Base-by-base conservation (phyloP, 37 sponge, comb jelly and placozoan genomes). In the Chondrilla cf. caribensis region DNA sequence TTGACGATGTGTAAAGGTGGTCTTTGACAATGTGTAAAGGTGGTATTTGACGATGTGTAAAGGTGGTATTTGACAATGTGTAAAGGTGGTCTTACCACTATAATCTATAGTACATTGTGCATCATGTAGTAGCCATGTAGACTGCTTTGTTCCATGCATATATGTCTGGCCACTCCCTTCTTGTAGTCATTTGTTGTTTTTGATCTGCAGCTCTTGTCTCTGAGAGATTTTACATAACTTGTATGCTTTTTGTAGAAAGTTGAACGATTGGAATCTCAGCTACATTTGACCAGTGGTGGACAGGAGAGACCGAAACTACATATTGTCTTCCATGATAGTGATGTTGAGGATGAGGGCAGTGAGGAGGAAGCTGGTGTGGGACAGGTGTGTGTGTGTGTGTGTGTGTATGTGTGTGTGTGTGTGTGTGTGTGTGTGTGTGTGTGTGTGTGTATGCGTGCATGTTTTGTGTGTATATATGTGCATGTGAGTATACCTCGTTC, bases 291-390 rank as follows among this genome's bases (percentile, higher is more conserved):
- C 8, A 72, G 54, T 25, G 76, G 80, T 28, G 60, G 14, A 28
- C 58, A 2, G 28, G 38, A 6, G 47, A 21, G 37, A 22, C 65
- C 81, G 0, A 94, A 91, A 38, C 79, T 76, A 17, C 95, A 88
- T 62, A 58, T 76, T 17, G 58, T 94, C 8, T 94, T 94, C 80
- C 92, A 88, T 80, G 89, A 89, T 35, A 60, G 82, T 72, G 65
- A 28, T 21, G 81, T 83, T 19, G 87, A 85, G 40, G 81, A 58
- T 33, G 37, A 58, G 15, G 9, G 68, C 57, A 77, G 77, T 44
- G 60, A 26, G 8, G 70, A 36, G 15, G 59, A 47, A 25, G 68
- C 15, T 40, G 29, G 24, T 21, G n/a, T 22, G 64, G 15, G 64
- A 47, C 51, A 47, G 51, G 65, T n/a, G 78, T 28, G 78, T 26